These are phyloP conservation scores for Poecile montanus DNA, from an alignment of 2,797 vertebrate genomes.

Conservation along the genomic window DNA sequence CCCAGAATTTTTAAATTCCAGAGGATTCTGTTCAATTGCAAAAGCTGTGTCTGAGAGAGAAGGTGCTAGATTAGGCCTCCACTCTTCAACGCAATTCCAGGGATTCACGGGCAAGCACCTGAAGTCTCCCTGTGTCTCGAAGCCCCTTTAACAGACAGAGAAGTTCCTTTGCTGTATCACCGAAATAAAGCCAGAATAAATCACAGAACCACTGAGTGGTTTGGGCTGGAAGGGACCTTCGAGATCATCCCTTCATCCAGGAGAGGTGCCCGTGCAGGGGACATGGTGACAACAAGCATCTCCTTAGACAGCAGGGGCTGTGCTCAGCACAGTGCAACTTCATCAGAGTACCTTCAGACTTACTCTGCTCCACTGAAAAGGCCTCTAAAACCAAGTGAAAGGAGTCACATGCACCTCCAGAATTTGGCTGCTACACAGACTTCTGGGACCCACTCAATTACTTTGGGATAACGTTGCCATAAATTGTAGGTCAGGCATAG, in stretches of 20 bases:
- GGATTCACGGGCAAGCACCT: background rate
- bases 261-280: background rate
- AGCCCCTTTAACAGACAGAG: background rate
- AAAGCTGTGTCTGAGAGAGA: background rate
- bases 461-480: background rate
- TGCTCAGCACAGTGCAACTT: background rate
- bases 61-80: background rate
- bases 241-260: background rate
- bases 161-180: background rate
- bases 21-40: background rate
- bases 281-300: background rate
- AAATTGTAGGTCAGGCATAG: constrained; percentile 3
- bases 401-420: background rate
- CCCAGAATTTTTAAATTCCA: background rate
- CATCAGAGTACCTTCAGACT: background rate
- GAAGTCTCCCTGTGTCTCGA: background rate
- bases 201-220: background rate
- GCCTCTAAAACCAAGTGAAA: background rate
- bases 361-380: background rate
- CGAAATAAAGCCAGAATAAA: background rate
- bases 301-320: background rate
- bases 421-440: background rate
- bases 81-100: background rate
- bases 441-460: background rate
- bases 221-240: background rate